A percentile compares a stretch with the other conserved stretches of the same genome.
Conservation (phyloP, 1,140 invertebrate species). For the Drosophila funebris region DNA sequence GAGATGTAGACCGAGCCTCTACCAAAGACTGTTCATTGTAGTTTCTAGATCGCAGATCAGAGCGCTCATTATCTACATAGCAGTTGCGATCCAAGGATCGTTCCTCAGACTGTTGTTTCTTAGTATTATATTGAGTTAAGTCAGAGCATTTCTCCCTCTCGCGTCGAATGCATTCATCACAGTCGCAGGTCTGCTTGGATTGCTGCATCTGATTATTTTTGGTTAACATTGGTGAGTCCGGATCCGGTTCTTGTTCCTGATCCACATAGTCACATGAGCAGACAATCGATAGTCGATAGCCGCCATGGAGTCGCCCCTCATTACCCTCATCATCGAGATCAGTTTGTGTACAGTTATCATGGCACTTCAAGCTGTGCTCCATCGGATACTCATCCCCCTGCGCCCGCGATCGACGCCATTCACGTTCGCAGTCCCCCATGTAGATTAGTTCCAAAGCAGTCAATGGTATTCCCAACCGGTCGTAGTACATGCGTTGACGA, state of each 20-base stretch:
- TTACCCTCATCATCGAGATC: background rate
- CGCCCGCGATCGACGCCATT: background rate
- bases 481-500: conserved; percentile 21
- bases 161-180: background rate
- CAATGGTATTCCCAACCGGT: conserved; percentile 28
- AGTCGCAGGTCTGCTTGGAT: background rate
- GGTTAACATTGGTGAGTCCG: background rate
- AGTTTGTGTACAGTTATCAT: conserved; percentile 5
- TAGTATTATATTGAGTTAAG: too few species aligned
- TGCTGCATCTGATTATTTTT: too few species aligned
- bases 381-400: background rate
- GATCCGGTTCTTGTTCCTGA: background rate
- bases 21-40: too few species aligned
- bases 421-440: conserved; percentile 2
- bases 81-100: background rate
- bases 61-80: too few species aligned
- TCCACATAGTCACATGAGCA: background rate
- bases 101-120: too few species aligned
- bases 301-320: background rate
- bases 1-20: too few species aligned
- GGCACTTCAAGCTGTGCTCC: background rate
- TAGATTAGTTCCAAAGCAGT: conserved; percentile 30
- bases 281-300: background rate
- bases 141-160: background rate
- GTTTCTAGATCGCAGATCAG: too few species aligned